A percentile compares a stretch with the other conserved stretches of the same genome.
These are phyloP conservation scores for Heliconius charithonia DNA, from an alignment of 2,888 invertebrate genomes.

Conservation along the genomic window DNA sequence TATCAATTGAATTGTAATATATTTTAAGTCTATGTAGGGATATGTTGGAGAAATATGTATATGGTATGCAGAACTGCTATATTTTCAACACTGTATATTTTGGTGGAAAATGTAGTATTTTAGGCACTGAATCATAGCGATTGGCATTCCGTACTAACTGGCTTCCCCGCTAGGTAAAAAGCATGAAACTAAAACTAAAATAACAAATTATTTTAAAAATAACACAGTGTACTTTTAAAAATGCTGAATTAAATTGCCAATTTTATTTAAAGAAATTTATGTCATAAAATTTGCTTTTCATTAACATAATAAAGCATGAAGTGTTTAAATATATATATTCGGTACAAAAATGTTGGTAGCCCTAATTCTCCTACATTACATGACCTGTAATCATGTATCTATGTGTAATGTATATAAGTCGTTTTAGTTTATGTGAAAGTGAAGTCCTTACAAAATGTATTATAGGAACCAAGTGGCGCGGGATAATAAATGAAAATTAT, in stretches of 20 bases:
- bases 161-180: no score
- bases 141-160: no score
- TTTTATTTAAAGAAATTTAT: no score
- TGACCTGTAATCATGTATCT: slow-evolving; percentile 8
- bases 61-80: not conserved
- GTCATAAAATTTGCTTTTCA: no score
- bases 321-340: not conserved
- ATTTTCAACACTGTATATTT: not conserved
- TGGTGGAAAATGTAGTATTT: not conserved
- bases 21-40: not conserved
- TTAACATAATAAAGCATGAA: not conserved
- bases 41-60: no score
- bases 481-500: slow-evolving; percentile 6
- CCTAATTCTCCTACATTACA: slow-evolving; percentile 5
- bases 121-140: no score
- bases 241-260: no score
- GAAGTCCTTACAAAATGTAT: not conserved
- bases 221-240: no score
- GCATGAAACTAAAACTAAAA: no score
- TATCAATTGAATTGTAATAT: not conserved
- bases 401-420: slow-evolving; percentile 16
- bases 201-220: no score
- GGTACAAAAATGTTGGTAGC: not conserved
- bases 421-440: slow-evolving; percentile 6
- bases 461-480: slow-evolving; percentile 26